These are phyloP conservation scores for Hemicordylus capensis DNA, from an alignment of 2,113 vertebrate genomes.

Conservation along the genomic window DNA sequence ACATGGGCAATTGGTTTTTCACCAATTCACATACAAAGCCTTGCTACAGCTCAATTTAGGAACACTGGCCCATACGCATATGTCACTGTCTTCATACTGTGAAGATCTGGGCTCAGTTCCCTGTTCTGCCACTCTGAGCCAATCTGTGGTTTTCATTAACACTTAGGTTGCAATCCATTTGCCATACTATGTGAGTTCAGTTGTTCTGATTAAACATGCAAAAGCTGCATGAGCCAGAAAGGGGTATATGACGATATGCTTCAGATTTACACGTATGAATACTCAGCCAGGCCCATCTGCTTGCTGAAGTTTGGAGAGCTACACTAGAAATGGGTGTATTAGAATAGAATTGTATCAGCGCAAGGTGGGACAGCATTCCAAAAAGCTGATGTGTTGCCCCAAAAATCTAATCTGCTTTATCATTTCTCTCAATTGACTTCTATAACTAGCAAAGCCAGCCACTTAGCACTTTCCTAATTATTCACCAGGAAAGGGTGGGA, in stretches of 20 bases:
- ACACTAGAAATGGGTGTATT: background rate
- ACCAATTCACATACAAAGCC: accelerated
- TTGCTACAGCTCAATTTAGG: background rate
- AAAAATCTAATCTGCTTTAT: background rate
- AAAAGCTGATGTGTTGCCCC: background rate
- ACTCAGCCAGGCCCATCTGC: background rate
- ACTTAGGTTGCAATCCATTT: background rate
- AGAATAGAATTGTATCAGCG: background rate
- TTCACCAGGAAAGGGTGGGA: background rate
- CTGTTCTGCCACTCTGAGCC: background rate
- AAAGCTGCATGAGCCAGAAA: background rate
- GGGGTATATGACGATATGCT: accelerated
- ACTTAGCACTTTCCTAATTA: background rate
- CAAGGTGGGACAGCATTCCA: background rate
- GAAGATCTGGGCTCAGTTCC: background rate
- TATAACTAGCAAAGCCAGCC: background rate
- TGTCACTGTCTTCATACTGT: background rate
- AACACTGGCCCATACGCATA: constrained; percentile 1
- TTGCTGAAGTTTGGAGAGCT: background rate
- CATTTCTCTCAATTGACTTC: background rate
- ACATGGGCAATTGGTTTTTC: background rate
- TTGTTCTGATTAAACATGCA: background rate
- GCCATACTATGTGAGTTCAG: background rate
- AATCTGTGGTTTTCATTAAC: background rate
- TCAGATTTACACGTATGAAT: accelerated